A percentile compares a stretch with the other conserved stretches of the same genome.
Conservation (phyloP, 2,888 invertebrate genomes). For the Alitta virens region DNA sequence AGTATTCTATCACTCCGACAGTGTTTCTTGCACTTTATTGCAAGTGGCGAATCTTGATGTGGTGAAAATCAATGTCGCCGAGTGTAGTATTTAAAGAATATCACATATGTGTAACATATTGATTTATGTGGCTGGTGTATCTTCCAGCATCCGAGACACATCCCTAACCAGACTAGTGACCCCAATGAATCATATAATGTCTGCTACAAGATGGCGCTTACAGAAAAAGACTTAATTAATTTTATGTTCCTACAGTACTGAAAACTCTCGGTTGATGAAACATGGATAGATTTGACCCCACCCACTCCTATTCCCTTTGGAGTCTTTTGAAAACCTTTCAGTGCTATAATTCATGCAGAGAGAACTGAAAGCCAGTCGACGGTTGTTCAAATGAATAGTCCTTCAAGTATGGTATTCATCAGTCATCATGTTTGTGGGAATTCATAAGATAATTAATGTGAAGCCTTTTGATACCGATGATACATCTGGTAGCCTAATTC, state of each 20-base stretch:
- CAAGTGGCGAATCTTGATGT: too few relatives aligned
- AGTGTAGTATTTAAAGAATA: too few relatives aligned
- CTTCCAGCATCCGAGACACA: conserved; percentile 30
- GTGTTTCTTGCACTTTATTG: too few relatives aligned
- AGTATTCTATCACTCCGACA: too few relatives aligned
- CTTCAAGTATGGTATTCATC: too few relatives aligned
- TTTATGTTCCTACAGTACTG: conserved; percentile 20
- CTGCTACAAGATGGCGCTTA: conserved; percentile 30
- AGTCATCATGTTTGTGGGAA: too few relatives aligned
- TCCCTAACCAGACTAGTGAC: conserved; percentile 26
- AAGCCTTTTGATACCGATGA: too few relatives aligned
- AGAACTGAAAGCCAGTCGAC: conserved; percentile 23
- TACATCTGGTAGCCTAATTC: too few relatives aligned
- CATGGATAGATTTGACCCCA: conserved; percentile 21
- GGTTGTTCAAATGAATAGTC: too few relatives aligned
- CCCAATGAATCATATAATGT: conserved; percentile 21
- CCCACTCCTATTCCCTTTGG: conserved; percentile 20
- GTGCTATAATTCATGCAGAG: conserved; percentile 29
- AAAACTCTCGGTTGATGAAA: conserved; percentile 22
- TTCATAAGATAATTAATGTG: too few relatives aligned
- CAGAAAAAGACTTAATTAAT: conserved; percentile 6
- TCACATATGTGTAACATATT: too few relatives aligned
- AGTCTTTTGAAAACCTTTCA: conserved; percentile 25
- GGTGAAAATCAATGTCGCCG: too few relatives aligned
- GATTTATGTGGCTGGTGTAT: background rate